A percentile compares a stretch with the other conserved stretches of the same genome.
phyloP scores from a whole-genome alignment of 2,797 vertebrate species.

The Hozukius guyotensis region DNA sequence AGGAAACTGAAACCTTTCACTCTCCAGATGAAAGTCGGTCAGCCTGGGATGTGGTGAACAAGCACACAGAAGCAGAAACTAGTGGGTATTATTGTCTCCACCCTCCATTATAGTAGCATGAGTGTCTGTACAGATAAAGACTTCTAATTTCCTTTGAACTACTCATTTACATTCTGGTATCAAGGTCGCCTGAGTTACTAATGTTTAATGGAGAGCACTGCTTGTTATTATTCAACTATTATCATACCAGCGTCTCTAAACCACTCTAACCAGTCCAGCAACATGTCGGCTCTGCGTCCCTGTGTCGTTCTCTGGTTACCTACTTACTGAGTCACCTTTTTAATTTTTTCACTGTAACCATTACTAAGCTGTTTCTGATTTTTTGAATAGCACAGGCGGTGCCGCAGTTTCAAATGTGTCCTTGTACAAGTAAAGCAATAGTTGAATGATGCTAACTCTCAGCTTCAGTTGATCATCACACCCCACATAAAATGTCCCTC shows the following conservation, averaged over 20 bases:
- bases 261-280: conserved; percentile 31
- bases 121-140: background rate
- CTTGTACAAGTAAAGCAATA: background rate
- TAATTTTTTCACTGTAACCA: background rate
- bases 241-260: conserved; percentile 3
- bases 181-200: background rate
- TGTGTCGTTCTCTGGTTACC: background rate
- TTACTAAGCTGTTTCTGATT: background rate
- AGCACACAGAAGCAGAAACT: background rate
- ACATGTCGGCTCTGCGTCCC: background rate
- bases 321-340: background rate
- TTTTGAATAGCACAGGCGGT: background rate
- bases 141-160: background rate
- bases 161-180: background rate
- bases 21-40: background rate
- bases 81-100: background rate
- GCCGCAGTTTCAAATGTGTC: background rate
- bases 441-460: background rate
- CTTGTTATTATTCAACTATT: background rate
- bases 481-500: background rate
- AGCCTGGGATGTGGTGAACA: background rate
- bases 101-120: background rate
- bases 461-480: background rate
- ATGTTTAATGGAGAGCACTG: background rate
- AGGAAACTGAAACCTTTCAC: background rate